phyloP scores from a whole-genome alignment of 2,113 vertebrate genomes.

The Alexandromys fortis region DNA sequence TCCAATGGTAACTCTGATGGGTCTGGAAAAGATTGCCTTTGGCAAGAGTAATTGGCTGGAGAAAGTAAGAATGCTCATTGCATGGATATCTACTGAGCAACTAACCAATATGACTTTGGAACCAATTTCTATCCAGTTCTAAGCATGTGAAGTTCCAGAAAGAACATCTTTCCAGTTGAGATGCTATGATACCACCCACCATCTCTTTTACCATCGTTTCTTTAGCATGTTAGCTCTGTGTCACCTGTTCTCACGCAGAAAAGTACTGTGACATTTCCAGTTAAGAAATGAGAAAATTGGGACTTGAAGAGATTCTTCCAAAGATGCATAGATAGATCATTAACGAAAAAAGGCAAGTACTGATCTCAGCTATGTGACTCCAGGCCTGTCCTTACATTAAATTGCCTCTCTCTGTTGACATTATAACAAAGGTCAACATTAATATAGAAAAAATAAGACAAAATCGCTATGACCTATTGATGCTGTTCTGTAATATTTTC shows the following conservation, averaged over 20 bases:
- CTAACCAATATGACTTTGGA: background rate
- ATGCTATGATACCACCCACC: background rate
- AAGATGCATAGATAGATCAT: background rate
- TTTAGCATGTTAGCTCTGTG: background rate
- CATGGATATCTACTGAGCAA: background rate
- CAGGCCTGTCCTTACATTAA: background rate
- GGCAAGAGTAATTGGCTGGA: background rate
- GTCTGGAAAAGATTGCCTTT: conserved; percentile 21
- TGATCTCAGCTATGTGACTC: background rate
- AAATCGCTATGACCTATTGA: background rate
- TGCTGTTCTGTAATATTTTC: background rate
- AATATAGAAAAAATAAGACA: background rate
- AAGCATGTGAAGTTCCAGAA: background rate
- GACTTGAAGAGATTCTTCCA: background rate
- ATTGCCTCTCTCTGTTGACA: background rate
- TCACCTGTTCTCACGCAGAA: background rate
- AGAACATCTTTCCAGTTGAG: background rate
- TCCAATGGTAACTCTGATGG: background rate
- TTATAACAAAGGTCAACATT: background rate
- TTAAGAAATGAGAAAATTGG: background rate
- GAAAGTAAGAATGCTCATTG: background rate
- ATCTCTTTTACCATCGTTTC: background rate
- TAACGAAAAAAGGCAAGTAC: background rate
- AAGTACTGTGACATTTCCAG: background rate
- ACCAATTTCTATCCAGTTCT: background rate